A percentile compares a stretch with the other conserved stretches of the same genome.
These are phyloP conservation scores for Caenorhabditis drosophilae DNA, from an alignment of 2,888 invertebrate species.

Conservation along the genomic window DNA sequence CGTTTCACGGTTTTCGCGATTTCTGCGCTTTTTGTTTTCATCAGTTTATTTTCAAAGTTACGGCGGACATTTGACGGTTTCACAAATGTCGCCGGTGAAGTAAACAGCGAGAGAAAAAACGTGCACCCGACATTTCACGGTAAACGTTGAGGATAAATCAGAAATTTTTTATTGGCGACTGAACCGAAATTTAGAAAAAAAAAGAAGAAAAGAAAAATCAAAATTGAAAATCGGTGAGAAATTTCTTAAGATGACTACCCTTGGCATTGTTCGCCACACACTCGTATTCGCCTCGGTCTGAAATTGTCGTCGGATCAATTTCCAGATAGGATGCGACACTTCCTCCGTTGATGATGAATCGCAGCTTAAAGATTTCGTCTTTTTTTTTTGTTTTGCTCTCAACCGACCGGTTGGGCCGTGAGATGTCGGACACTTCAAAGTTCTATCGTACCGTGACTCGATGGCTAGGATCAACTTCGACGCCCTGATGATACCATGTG, in stretches of 20 bases:
- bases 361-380: slow-evolving; percentile 31
- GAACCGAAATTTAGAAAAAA: no score
- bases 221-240: slow-evolving; percentile 30
- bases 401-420: no score
- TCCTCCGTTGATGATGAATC: slow-evolving; percentile 19
- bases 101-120: no score
- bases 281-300: slow-evolving; percentile 43
- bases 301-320: slow-evolving; percentile 41
- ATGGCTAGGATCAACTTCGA: slow-evolving; percentile 78
- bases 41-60: no score
- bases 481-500: slow-evolving; percentile 91
- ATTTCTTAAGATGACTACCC: slow-evolving; percentile 28
- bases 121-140: no score
- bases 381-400: no score
- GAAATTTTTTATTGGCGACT: no score
- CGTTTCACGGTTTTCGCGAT: no score
- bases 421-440: not conserved
- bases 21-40: no score
- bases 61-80: no score
- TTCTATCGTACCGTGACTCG: slow-evolving; percentile 24
- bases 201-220: slow-evolving; percentile 8
- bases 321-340: slow-evolving; percentile 32
- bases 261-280: slow-evolving; percentile 40
- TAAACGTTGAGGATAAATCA: no score
- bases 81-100: no score